Conservation (phyloP, 2,888 invertebrate species). For the Watsonalla cultraria region DNA sequence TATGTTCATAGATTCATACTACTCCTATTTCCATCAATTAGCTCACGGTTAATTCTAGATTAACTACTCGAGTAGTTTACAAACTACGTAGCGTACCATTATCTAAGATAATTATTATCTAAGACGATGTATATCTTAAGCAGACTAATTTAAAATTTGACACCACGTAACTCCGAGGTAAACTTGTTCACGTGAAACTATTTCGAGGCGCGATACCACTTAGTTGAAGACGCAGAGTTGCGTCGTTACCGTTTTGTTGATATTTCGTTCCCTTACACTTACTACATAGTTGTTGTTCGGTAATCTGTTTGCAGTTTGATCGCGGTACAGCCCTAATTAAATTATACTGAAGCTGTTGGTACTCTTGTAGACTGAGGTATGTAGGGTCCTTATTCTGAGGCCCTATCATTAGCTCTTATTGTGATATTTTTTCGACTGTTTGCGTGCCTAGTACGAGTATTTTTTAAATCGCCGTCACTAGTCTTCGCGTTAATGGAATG, state of each 20-base stretch:
- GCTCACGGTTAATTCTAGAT: no score
- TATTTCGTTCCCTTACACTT: neutral
- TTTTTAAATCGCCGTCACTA: no score
- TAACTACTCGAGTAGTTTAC: no score
- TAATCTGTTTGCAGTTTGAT: neutral
- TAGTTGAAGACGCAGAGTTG: neutral
- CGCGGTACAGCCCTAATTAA: neutral
- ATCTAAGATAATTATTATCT: no score
- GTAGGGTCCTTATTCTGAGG: neutral
- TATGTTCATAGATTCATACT: no score
- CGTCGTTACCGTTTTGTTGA: neutral
- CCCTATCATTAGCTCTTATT: no score
- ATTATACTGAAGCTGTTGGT: neutral
- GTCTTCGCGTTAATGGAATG: no score
- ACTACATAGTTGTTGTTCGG: neutral
- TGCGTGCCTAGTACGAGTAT: no score
- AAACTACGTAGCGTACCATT: no score
- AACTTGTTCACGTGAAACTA: neutral
- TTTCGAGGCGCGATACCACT: neutral
- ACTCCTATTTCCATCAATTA: no score
- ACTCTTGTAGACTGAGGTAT: constrained; percentile 2
- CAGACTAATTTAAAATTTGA: neutral
- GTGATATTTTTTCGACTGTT: no score
- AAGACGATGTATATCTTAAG: neutral
- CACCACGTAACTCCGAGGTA: neutral